A percentile compares a stretch with the other conserved stretches of the same genome.
These are phyloP conservation scores for Caenorhabditis wallacei DNA, from an alignment of 2,888 invertebrate species.

Conservation along the genomic window DNA sequence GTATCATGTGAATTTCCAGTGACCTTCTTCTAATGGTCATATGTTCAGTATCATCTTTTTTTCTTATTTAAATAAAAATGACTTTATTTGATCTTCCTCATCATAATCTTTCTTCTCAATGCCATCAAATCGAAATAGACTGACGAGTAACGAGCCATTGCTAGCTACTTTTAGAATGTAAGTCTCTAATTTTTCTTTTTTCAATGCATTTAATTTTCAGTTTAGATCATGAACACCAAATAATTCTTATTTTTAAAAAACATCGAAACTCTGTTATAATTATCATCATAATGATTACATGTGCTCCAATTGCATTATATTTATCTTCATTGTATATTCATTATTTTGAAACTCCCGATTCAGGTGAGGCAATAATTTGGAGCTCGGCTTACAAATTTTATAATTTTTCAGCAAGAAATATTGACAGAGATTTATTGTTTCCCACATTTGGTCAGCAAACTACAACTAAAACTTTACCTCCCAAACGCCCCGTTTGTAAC, in stretches of 20 bases:
- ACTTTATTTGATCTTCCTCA: no score
- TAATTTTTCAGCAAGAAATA: no score
- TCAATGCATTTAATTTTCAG: background rate
- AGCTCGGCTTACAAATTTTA: no score
- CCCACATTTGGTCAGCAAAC: no score
- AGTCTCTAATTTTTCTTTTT: background rate
- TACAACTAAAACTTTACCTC: no score
- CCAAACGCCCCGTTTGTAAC: background rate
- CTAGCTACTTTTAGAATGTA: background rate
- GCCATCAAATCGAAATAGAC: background rate
- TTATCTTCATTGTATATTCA: background rate
- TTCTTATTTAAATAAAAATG: no score
- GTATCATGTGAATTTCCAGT: no score
- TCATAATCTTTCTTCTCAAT: background rate
- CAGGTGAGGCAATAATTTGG: background rate
- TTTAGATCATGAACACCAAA: background rate
- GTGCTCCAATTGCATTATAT: background rate
- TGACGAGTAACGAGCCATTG: background rate
- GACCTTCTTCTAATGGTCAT: no score
- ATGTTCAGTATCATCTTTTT: no score
- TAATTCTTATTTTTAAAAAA: background rate
- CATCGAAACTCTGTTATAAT: background rate
- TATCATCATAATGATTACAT: background rate
- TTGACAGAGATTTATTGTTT: no score
- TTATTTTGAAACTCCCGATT: background rate